A percentile compares a stretch with the other conserved stretches of the same genome.
These are phyloP conservation scores for Slavum lentiscoides DNA, from an alignment of 2,888 invertebrate genomes.

Conservation along the genomic window DNA sequence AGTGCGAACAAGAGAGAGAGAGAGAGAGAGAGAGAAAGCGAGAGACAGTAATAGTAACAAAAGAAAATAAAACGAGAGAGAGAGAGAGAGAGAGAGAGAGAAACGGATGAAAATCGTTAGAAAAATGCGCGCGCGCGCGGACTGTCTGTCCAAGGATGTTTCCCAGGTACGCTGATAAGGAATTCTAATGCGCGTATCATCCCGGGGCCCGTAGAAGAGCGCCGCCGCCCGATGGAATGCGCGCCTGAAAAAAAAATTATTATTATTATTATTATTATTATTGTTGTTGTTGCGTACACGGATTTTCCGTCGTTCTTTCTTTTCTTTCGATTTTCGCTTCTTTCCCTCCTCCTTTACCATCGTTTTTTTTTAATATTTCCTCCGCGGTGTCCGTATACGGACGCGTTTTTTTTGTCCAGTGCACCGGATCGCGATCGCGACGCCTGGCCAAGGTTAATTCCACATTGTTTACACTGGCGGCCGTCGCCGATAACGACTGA, in stretches of 20 bases:
- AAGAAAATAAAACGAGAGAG: too few relatives aligned
- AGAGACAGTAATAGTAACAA: too few relatives aligned
- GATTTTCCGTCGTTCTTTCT: not conserved
- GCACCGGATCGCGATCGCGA: conserved; percentile 26
- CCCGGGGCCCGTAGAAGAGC: too few relatives aligned
- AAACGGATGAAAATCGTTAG: not conserved
- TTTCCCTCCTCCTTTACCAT: not conserved
- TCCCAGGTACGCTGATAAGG: conserved; percentile 47
- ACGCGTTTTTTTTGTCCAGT: not conserved
- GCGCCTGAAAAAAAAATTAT: not conserved
- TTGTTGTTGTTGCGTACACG: not conserved
- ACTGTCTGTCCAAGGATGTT: conserved; percentile 42
- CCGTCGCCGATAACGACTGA: not conserved
- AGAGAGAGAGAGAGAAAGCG: too few relatives aligned
- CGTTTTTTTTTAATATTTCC: too few relatives aligned
- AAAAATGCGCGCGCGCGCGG: conserved; percentile 35
- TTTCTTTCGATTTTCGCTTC: not conserved
- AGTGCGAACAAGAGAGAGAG: too few relatives aligned
- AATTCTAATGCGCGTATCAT: conserved; percentile 48
- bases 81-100: not conserved
- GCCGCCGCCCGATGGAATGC: conserved; percentile 34
- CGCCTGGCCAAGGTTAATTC: conserved; percentile 53
- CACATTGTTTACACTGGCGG: conserved; percentile 40
- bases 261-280: not conserved
- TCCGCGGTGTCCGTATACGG: too few relatives aligned